These are phyloP conservation scores for Parapristionchus giblindavisi DNA, from an alignment of 2,888 invertebrate species.

Conservation along the genomic window DNA sequence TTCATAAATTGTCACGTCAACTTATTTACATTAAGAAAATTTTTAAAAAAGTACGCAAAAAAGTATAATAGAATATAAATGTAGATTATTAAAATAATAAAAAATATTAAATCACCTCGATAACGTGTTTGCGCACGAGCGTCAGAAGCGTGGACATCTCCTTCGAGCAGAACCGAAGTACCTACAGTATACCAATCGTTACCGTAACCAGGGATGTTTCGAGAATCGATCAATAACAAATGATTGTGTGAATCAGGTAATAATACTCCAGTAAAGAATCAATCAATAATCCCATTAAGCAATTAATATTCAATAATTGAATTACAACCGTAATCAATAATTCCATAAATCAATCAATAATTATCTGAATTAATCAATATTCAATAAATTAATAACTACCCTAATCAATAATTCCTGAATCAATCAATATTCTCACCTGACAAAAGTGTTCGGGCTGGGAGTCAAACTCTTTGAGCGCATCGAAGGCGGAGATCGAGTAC, in stretches of 20 bases:
- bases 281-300: background rate
- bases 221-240: background rate
- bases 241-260: background rate
- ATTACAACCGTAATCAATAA: background rate
- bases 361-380: background rate
- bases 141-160: conserved; percentile 63
- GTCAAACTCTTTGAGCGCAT: conserved; percentile 59
- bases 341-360: background rate
- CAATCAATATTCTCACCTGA: conserved; percentile 70
- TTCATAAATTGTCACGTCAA: no score
- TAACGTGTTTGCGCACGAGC: conserved; percentile 65
- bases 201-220: background rate
- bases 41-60: no score
- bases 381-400: background rate
- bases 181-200: conserved; percentile 39
- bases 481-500: conserved; percentile 58
- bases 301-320: background rate
- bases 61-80: no score
- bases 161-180: conserved; percentile 65
- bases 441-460: conserved; percentile 57
- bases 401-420: background rate
- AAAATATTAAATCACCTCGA: no score
- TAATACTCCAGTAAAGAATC: no score
- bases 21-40: no score
- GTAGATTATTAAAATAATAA: background rate